Percentiles rank a stretch among this genome's conserved stretches.
These are phyloP conservation scores for Tachina lurida DNA, from an alignment of 2,888 invertebrate species.

Conservation along the genomic window DNA sequence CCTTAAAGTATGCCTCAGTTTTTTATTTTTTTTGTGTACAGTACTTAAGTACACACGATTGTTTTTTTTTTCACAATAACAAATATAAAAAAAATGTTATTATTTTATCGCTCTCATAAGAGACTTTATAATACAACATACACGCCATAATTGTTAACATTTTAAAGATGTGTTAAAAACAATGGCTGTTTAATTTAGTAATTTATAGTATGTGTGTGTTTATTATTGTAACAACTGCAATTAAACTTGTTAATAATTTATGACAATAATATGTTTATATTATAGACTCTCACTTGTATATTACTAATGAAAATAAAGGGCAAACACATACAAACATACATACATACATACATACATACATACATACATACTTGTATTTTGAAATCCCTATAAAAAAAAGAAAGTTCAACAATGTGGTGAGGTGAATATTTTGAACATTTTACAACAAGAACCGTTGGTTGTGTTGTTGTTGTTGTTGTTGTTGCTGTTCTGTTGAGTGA, in stretches of 20 bases:
- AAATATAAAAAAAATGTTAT: too few relatives aligned
- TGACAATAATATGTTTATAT: conserved; percentile 56
- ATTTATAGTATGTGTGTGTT: background rate
- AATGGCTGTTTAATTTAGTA: conserved; percentile 1
- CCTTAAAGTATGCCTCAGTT: too few relatives aligned
- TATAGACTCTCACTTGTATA: conserved; percentile 24
- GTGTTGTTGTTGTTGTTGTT: too few relatives aligned
- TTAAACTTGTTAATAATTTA: conserved; percentile 59
- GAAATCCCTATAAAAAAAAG: background rate
- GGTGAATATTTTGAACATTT: too few relatives aligned
- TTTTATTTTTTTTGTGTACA: too few relatives aligned
- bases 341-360: background rate
- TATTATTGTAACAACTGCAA: conserved; percentile 1
- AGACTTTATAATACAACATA: too few relatives aligned
- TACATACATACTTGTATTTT: background rate
- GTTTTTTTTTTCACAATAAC: too few relatives aligned
- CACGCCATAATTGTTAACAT: conserved; percentile 2
- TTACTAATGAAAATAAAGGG: background rate
- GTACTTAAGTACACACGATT: too few relatives aligned
- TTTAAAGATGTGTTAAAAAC: background rate
- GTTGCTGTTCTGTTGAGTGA: too few relatives aligned
- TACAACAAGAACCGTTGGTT: too few relatives aligned
- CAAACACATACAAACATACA: background rate
- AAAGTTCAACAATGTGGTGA: too few relatives aligned
- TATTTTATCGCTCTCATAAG: background rate